Percentiles rank a stretch among this genome's conserved stretches.
These are phyloP conservation scores for Halichondria panicea DNA, from an alignment of 37 sponge, comb jelly and placozoan species.

Conservation along the genomic window DNA sequence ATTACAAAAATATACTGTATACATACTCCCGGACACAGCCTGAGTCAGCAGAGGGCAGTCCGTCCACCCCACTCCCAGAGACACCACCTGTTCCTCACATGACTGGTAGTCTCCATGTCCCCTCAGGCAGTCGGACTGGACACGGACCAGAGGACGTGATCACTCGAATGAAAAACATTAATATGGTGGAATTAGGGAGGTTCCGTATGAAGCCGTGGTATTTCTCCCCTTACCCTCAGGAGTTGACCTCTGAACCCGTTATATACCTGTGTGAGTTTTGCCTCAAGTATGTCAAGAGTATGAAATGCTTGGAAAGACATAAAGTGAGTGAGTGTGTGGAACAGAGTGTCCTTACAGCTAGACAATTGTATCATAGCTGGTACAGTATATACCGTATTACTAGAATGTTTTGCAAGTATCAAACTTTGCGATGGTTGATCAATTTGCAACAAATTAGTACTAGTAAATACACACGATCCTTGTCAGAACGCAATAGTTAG, in stretches of 20 bases:
- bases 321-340: constrained; percentile 54
- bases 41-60: constrained; percentile 39
- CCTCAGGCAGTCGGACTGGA: constrained; percentile 58
- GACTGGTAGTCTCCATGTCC: constrained; percentile 70
- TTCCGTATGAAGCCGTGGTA: constrained; percentile 97
- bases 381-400: background rate
- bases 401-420: background rate
- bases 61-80: constrained; percentile 21
- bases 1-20: background rate
- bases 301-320: constrained; percentile 85
- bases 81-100: constrained; percentile 25
- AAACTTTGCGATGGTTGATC: background rate
- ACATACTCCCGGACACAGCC: background rate
- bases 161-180: constrained; percentile 97
- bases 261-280: constrained; percentile 99
- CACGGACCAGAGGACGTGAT: constrained; percentile 84
- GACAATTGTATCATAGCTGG: too few relatives aligned
- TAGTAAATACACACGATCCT: too few relatives aligned
- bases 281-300: constrained; percentile 92
- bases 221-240: constrained; percentile 98
- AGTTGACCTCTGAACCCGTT: constrained; percentile 79
- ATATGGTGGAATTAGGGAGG: constrained; percentile 90
- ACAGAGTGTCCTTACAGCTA: background rate
- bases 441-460: background rate
- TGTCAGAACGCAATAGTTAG: too few relatives aligned